A percentile compares a stretch with the other conserved stretches of the same genome.
Evolutionary conservation across 2,113 vertebrate species (phyloP).

Genomic region (Solea solea): DNA sequence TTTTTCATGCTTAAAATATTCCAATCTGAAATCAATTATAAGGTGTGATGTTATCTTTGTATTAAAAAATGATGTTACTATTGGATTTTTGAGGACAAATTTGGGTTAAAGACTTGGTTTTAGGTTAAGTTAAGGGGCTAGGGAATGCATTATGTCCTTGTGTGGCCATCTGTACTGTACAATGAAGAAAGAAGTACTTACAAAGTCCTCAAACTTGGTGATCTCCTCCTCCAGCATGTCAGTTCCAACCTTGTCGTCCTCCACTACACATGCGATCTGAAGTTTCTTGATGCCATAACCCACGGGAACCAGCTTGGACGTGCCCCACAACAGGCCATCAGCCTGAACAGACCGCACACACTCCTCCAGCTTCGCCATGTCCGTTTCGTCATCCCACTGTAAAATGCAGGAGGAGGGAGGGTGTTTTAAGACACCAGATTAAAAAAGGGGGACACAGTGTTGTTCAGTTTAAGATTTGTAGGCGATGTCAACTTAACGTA

Average conservation of each 20-base stretch:
- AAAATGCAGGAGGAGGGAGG: background rate
- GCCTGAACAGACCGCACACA: slow-evolving; percentile 89
- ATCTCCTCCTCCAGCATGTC: slow-evolving; percentile 96
- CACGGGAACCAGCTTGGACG: slow-evolving; percentile 92
- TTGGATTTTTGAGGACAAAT: too few relatives aligned
- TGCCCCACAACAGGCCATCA: slow-evolving; percentile 91
- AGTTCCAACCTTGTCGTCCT: slow-evolving; percentile 95
- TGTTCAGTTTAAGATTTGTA: background rate
- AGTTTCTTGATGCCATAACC: slow-evolving; percentile 96
- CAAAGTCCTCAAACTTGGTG: slow-evolving; percentile 93
- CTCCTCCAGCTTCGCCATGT: slow-evolving; percentile 94
- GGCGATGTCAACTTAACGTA: slow-evolving; percentile 48
- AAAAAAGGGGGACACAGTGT: background rate
- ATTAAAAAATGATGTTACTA: too few relatives aligned
- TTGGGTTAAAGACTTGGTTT: too few relatives aligned
- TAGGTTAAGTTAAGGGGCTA: too few relatives aligned
- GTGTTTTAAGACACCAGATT: background rate
- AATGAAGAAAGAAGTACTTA: slow-evolving; percentile 77
- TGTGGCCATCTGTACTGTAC: background rate
- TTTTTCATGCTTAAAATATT: too few relatives aligned
- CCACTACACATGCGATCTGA: slow-evolving; percentile 95
- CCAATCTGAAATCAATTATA: too few relatives aligned
- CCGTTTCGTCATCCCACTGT: slow-evolving; percentile 96
- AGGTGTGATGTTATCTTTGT: too few relatives aligned
- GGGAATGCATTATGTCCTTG: too few relatives aligned